These are phyloP conservation scores for Athetis lepigone DNA, from an alignment of 2,888 invertebrate species.

Conservation along the genomic window DNA sequence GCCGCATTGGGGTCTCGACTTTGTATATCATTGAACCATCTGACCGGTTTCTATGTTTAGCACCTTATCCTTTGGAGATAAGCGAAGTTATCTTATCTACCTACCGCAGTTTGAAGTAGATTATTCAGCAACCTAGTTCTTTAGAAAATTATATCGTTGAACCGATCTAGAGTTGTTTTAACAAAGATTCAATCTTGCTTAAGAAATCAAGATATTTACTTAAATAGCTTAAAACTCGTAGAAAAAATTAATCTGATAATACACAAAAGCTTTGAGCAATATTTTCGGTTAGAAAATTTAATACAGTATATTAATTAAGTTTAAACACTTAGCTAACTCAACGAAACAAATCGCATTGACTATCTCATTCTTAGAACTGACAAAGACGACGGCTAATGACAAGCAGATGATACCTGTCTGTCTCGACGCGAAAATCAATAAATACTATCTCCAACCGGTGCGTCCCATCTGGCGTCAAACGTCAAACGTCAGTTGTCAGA, in stretches of 20 bases:
- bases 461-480: conserved; percentile 65
- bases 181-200: neutral
- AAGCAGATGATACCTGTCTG: conserved; percentile 54
- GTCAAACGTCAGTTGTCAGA: conserved; percentile 67
- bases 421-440: conserved; percentile 56
- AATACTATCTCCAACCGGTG: conserved; percentile 55
- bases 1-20: conserved; percentile 1
- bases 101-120: conserved; percentile 48
- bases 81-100: conserved; percentile 47
- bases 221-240: too few species aligned
- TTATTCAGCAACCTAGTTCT: conserved; percentile 30
- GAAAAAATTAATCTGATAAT: too few species aligned
- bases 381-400: conserved; percentile 51
- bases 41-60: conserved; percentile 47
- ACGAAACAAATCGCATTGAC: conserved; percentile 21
- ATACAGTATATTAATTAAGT: too few species aligned
- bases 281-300: neutral
- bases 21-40: conserved; percentile 26
- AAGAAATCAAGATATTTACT: neutral
- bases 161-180: neutral
- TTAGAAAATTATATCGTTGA: conserved; percentile 29
- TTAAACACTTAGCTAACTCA: conserved; percentile 14
- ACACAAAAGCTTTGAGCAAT: neutral
- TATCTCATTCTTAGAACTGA: conserved; percentile 45
- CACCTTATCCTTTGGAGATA: conserved; percentile 51